Evolutionary conservation across 92 coral and sea anemone genomes (phyloP).

Genomic region (Epizoanthus ramosus): DNA sequence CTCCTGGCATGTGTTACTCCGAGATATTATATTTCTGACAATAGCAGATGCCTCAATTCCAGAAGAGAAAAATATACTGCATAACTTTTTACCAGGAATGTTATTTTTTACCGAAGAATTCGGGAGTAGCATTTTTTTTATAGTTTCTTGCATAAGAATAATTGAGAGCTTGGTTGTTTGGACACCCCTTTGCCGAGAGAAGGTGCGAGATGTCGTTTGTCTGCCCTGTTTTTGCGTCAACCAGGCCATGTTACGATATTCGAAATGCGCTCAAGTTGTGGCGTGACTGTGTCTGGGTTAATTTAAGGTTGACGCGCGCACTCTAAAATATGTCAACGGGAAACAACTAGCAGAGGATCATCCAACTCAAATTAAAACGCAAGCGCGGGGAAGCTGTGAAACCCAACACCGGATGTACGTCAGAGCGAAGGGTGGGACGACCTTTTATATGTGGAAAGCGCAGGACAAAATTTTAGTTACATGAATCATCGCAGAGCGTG

Average conservation of each 20-base stretch:
- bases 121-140: too few species aligned
- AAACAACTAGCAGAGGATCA: too few species aligned
- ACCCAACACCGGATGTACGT: conserved; percentile 8
- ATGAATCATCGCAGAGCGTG: background rate
- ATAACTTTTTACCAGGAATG: too few species aligned
- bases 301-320: background rate
- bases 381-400: background rate
- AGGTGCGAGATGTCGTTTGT: background rate
- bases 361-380: background rate
- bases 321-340: background rate
- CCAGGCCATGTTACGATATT: background rate
- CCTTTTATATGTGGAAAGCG: background rate
- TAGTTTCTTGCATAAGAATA: too few species aligned
- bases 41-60: too few species aligned
- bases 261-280: background rate
- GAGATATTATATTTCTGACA: too few species aligned
- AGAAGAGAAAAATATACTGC: too few species aligned
- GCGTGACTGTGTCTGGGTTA: background rate
- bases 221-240: background rate
- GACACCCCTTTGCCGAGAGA: background rate
- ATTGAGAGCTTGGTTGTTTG: too few species aligned
- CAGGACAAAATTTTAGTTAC: background rate
- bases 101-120: too few species aligned
- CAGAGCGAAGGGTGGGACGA: background rate
- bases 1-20: too few species aligned